Percentiles rank a stretch among this genome's conserved stretches.
Evolutionary conservation across 2,888 invertebrate genomes (phyloP).

Genomic region (Ichneumon xanthorius): DNA sequence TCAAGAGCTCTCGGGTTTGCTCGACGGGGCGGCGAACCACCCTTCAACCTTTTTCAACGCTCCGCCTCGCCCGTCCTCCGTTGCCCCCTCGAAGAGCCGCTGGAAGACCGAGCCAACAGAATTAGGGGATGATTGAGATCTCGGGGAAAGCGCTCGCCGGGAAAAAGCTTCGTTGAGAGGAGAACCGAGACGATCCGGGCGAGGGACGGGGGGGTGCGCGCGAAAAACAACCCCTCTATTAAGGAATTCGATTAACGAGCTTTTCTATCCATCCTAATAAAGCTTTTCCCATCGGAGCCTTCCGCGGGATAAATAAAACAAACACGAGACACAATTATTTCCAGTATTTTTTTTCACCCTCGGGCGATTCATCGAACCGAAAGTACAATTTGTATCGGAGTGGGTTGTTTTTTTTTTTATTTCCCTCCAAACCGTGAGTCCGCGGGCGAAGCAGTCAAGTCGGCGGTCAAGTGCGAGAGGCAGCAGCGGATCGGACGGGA

Average conservation of each 20-base stretch:
- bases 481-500: slow-evolving; percentile 17
- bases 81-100: slow-evolving; percentile 33
- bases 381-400: slow-evolving; percentile 22
- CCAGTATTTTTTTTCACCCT: background rate
- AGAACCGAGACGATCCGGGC: slow-evolving; percentile 25
- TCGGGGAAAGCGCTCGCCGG: slow-evolving; percentile 53
- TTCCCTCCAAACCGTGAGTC: background rate
- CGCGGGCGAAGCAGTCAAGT: background rate
- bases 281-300: slow-evolving; percentile 18
- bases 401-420: background rate
- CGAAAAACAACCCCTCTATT: slow-evolving; percentile 52
- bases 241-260: slow-evolving; percentile 60
- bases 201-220: background rate
- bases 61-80: slow-evolving; percentile 38
- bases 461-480: slow-evolving; percentile 17
- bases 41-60: slow-evolving; percentile 55
- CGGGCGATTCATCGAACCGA: background rate
- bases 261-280: slow-evolving; percentile 35
- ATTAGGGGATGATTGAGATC: slow-evolving; percentile 73
- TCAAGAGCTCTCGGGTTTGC: slow-evolving; percentile 72
- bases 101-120: slow-evolving; percentile 68
- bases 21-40: slow-evolving; percentile 47
- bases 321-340: slow-evolving; percentile 27
- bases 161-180: slow-evolving; percentile 43
- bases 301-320: slow-evolving; percentile 28